These are phyloP conservation scores for Tragelaphus buxtoni DNA, from an alignment of 2,113 vertebrate genomes.

Conservation along the genomic window DNA sequence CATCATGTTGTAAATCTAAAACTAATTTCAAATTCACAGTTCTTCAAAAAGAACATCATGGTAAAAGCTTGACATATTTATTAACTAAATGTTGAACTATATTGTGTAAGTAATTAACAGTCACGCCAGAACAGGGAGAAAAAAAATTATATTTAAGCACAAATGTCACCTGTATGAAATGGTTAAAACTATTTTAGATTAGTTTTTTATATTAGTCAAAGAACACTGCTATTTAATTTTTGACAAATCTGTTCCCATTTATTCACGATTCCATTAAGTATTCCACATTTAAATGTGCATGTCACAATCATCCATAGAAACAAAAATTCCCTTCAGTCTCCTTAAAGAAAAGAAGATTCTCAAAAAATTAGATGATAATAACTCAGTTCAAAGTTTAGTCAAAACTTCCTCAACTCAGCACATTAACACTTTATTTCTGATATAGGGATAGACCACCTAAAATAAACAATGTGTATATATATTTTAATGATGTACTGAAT, in stretches of 20 bases:
- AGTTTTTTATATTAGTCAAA: conserved; percentile 83
- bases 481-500: not conserved
- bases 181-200: conserved; percentile 81
- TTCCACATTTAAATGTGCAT: conserved; percentile 68
- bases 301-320: conserved; percentile 59
- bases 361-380: conserved; percentile 44
- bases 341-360: conserved; percentile 45
- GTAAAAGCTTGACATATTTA: conserved; percentile 93
- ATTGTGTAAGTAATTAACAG: conserved; percentile 91
- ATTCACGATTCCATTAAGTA: conserved; percentile 80
- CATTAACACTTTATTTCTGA: not conserved
- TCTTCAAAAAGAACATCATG: conserved; percentile 85
- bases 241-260: conserved; percentile 81
- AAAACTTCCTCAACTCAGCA: not conserved
- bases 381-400: conserved; percentile 5
- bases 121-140: conserved; percentile 82
- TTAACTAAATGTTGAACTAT: conserved; percentile 92
- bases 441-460: not conserved
- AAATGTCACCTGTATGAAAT: conserved; percentile 85
- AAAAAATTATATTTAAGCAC: conserved; percentile 84
- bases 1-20: conserved; percentile 92
- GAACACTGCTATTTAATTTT: conserved; percentile 81
- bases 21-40: conserved; percentile 92
- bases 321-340: conserved; percentile 62
- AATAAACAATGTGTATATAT: rapidly evolving